phyloP scores from a whole-genome alignment of 2,797 vertebrate genomes.

The Pseudomugil gertrudae region DNA sequence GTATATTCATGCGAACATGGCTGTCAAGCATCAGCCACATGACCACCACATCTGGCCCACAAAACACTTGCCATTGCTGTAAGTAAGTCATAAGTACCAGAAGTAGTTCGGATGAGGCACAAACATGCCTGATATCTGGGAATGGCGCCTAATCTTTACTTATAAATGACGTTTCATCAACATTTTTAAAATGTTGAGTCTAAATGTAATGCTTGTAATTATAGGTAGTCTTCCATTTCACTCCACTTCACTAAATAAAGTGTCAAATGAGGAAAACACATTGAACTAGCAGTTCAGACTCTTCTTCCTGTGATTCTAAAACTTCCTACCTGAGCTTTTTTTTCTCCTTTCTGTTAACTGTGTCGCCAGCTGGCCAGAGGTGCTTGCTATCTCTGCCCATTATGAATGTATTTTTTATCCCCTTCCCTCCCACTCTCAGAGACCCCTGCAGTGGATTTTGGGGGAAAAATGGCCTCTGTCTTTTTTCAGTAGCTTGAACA shows the following conservation, averaged over 20 bases:
- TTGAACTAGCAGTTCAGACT: constrained; percentile 9
- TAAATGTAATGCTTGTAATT: neutral
- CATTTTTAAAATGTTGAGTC: neutral
- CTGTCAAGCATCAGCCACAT: too few relatives aligned
- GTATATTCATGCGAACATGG: too few relatives aligned
- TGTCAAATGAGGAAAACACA: neutral
- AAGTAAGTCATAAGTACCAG: too few relatives aligned
- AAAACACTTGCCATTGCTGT: neutral
- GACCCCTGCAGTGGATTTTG: constrained; percentile 78
- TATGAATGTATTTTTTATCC: constrained; percentile 60
- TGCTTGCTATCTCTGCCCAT: constrained; percentile 67
- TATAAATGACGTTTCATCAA: too few relatives aligned
- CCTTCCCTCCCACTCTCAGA: constrained; percentile 39
- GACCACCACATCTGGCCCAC: neutral
- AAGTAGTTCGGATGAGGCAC: too few relatives aligned
- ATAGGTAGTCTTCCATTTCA: accelerated
- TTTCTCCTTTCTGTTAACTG: constrained; percentile 52
- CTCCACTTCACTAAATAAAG: neutral
- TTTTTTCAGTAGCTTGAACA: constrained; percentile 76
- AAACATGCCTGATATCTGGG: too few relatives aligned
- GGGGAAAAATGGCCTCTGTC: constrained; percentile 76
- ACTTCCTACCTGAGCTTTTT: constrained; percentile 60
- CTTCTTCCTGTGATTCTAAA: constrained; percentile 30
- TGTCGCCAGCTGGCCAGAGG: constrained; percentile 72
- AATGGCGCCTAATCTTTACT: neutral